A percentile compares a stretch with the other conserved stretches of the same genome.
Conservation (phyloP, 2,113 vertebrate species). For the Gavialis gangeticus region DNA sequence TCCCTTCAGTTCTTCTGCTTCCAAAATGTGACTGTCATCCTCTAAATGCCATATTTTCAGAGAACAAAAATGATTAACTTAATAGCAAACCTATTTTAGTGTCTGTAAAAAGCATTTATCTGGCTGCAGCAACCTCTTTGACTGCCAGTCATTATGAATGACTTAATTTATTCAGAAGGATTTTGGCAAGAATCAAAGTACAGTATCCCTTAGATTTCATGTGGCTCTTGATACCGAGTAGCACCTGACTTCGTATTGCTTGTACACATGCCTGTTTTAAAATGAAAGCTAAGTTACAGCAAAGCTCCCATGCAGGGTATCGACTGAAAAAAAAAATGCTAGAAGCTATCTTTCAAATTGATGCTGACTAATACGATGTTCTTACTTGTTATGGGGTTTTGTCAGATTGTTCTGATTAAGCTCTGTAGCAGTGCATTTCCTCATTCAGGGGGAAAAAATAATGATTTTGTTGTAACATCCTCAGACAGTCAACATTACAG, state of each 20-base stretch:
- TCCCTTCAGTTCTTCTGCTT: slow-evolving; percentile 33
- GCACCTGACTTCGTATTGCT: not conserved
- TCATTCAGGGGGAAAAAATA: not conserved
- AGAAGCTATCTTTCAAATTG: not conserved
- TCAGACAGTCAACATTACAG: not conserved
- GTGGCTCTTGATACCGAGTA: not conserved
- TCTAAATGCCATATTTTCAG: slow-evolving; percentile 31
- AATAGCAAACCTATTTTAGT: slow-evolving; percentile 27
- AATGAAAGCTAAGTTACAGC: not conserved
- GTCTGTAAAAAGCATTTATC: not conserved
- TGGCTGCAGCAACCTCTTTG: not conserved
- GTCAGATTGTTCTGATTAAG: not conserved
- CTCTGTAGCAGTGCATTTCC: not conserved
- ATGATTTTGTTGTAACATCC: not conserved
- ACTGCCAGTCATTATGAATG: not conserved
- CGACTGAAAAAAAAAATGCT: not conserved
- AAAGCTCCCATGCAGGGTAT: not conserved
- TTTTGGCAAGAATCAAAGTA: not conserved
- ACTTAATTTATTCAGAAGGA: not conserved
- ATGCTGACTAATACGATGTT: not conserved
- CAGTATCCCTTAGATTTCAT: not conserved
- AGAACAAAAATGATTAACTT: slow-evolving; percentile 30
- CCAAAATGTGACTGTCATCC: not conserved
- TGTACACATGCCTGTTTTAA: not conserved
- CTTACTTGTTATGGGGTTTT: not conserved